A percentile compares a stretch with the other conserved stretches of the same genome.
These are phyloP conservation scores for Andrena flavipes DNA, from an alignment of 2,888 invertebrate genomes.

Conservation along the genomic window DNA sequence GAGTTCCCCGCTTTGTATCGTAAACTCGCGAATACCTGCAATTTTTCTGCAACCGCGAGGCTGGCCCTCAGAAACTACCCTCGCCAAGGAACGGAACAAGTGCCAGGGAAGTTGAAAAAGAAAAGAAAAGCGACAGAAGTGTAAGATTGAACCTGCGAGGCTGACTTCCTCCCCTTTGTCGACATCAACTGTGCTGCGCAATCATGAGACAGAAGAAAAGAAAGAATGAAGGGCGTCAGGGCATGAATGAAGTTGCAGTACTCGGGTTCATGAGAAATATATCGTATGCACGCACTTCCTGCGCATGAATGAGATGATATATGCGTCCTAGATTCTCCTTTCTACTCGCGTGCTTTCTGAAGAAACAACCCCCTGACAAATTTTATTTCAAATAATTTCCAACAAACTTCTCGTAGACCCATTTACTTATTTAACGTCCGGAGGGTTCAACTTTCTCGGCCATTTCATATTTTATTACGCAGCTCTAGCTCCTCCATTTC, in stretches of 20 bases:
- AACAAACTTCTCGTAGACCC: too few species aligned
- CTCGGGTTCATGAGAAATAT: constrained; percentile 9
- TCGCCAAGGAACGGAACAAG: background rate
- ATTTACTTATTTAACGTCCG: too few species aligned
- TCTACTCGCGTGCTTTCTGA: background rate
- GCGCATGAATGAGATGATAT: constrained; percentile 7
- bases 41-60: constrained; percentile 10
- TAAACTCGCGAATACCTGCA: background rate
- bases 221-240: background rate
- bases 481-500: background rate
- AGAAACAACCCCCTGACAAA: background rate
- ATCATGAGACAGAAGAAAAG: background rate
- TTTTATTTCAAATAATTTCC: background rate
- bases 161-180: background rate
- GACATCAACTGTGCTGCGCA: background rate
- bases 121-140: background rate
- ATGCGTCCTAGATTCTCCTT: constrained; percentile 17
- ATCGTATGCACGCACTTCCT: background rate
- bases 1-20: constrained; percentile 12
- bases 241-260: background rate
- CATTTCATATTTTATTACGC: too few species aligned
- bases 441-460: too few species aligned
- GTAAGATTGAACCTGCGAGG: background rate
- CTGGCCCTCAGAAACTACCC: background rate
- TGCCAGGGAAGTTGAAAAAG: background rate